Conservation (phyloP, 2,888 invertebrate species). For the Heteromurus nitidus region DNA sequence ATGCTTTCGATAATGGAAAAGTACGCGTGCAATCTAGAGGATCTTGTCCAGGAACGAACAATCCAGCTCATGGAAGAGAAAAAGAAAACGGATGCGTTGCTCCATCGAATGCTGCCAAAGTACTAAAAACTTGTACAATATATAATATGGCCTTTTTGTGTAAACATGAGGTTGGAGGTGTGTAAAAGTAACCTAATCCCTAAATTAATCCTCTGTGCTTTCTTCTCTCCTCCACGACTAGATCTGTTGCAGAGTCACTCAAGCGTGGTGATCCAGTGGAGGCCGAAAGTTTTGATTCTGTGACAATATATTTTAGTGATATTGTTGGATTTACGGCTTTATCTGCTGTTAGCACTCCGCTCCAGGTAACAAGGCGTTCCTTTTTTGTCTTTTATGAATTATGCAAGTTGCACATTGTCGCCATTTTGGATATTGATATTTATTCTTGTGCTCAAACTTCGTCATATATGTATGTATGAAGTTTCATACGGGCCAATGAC, state of each 20-base stretch:
- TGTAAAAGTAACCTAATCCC: too few species aligned
- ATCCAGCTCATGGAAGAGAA: constrained; percentile 88
- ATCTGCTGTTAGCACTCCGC: constrained; percentile 86
- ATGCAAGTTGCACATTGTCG: too few species aligned
- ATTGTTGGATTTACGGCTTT: constrained; percentile 89
- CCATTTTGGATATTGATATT: background rate
- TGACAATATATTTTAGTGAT: constrained; percentile 90
- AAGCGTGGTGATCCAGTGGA: constrained; percentile 87
- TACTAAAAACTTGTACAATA: too few species aligned
- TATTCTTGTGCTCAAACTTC: background rate
- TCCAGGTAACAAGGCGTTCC: constrained; percentile 81
- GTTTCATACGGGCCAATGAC: constrained; percentile 10
- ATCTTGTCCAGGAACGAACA: constrained; percentile 88
- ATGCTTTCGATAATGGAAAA: constrained; percentile 94
- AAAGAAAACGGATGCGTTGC: constrained; percentile 87
- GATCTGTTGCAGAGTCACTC: constrained; percentile 87
- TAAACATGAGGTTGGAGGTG: too few species aligned
- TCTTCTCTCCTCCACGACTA: constrained; percentile 75
- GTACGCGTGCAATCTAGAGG: constrained; percentile 90
- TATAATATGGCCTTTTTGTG: too few species aligned
- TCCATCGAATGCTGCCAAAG: constrained; percentile 91
- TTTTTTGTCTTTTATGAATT: background rate
- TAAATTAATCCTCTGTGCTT: too few species aligned
- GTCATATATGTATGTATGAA: background rate
- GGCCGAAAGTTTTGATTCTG: constrained; percentile 88